Base-by-base conservation (phyloP, 2,797 vertebrate genomes). In the Schizothorax lantsangensis region DNA sequence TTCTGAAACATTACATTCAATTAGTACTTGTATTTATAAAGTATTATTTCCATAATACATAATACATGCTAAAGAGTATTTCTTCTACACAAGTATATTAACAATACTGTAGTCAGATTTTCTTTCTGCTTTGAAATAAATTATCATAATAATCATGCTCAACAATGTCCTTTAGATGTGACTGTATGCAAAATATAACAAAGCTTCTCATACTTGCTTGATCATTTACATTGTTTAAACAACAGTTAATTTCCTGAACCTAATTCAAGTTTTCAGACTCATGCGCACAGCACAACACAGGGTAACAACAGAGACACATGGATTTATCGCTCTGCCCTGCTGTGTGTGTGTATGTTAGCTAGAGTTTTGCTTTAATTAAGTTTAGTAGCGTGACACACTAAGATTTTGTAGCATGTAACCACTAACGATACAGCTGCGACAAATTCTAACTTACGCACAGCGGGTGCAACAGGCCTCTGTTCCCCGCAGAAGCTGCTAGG, bases 401-500 rank as follows among this genome's bases (percentile, higher is more conserved):
- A 69, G 47, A 38, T 69, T 69, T 69, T 49, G 26, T 52, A 49
- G 45, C 0, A 21, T 71, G 64, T 54, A 71, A 54, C 23, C 17
- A 38, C 26, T 15, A 23, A 73, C 1, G 17, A 33, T 43, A 62
- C 69, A 78, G 43, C 73, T n/a, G n/a, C 21, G 14, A 23, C 40
- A 78, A 38, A 43, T 1, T 49, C 17, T 36, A 71, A 84, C 52
- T 45, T 23, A 52, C 5, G 15, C 38, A 19, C 52, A 59, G 23
- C 7, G 19, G 10, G 52, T 30, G 66, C 84, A 80, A 85, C 36
- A 47, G 68, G 66, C 17, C 64, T 21, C 79, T 82, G 57, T 77
- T 86, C 81, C 45, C 80, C 45, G 69, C 11, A 80, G 40, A 86
- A 75, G 86, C 88, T 88, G 66, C 74, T 69, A 87, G 47, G 85